Evolutionary conservation across 2,113 vertebrate species (phyloP).

Genomic region (Murina feae): DNA sequence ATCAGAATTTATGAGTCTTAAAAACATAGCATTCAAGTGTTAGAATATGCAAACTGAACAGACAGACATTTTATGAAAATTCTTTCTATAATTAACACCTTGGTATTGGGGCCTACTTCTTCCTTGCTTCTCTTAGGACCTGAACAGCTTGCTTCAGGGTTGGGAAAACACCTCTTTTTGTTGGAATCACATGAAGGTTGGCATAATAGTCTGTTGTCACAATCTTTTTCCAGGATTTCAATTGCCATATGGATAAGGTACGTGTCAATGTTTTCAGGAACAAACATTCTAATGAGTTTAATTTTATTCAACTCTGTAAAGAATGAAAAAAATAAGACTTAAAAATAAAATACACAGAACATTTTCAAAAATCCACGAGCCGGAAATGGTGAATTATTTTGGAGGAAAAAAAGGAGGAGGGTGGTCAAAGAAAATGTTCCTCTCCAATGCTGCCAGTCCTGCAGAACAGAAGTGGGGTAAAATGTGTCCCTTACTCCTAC

Average conservation of each 20-base stretch:
- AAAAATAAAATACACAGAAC: neutral
- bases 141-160: slow-evolving; percentile 41
- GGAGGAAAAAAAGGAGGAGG: neutral
- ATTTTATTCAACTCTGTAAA: slow-evolving; percentile 82
- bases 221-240: slow-evolving; percentile 71
- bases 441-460: neutral
- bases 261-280: slow-evolving; percentile 82
- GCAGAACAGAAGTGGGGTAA: neutral
- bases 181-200: neutral
- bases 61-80: neutral
- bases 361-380: neutral
- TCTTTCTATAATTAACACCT: slow-evolving; percentile 29
- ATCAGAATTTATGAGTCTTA: neutral
- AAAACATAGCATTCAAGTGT: neutral
- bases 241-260: slow-evolving; percentile 84
- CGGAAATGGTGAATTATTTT: neutral
- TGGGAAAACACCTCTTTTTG: slow-evolving; percentile 54
- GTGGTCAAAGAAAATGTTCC: neutral
- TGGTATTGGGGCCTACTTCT: neutral
- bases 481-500: neutral
- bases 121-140: slow-evolving; percentile 42
- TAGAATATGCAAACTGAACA: neutral
- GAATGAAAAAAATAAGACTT: neutral
- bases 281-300: slow-evolving; percentile 79
- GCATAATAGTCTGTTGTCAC: neutral